Percentiles rank a stretch among this genome's conserved stretches.
Evolutionary conservation across 92 coral and sea anemone genomes (phyloP).

Genomic region (Epizoanthus stellaris): DNA sequence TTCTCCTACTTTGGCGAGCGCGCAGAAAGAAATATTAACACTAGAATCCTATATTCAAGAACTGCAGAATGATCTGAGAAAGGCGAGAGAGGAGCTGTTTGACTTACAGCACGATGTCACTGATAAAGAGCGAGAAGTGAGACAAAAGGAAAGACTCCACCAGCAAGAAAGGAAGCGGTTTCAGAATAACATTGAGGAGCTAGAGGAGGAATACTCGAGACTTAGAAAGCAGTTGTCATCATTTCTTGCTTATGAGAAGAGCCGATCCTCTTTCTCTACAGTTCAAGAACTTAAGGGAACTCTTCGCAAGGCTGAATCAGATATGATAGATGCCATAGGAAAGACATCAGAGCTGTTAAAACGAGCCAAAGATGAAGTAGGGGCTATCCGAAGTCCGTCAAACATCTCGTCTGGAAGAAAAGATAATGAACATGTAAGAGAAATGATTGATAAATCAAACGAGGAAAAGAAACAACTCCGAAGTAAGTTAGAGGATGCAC

Average conservation of each 20-base stretch:
- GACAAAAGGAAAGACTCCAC: conserved; percentile 63
- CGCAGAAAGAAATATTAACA: conserved; percentile 71
- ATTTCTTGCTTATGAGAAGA: conserved; percentile 47
- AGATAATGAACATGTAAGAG: conserved; percentile 19
- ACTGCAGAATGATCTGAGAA: conserved; percentile 61
- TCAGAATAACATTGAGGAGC: conserved; percentile 59
- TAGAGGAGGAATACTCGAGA: conserved; percentile 59
- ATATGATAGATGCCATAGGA: conserved; percentile 65
- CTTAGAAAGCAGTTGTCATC: conserved; percentile 62
- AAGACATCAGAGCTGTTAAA: conserved; percentile 56
- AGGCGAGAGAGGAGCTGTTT: conserved; percentile 64
- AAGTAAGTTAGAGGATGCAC: conserved; percentile 44
- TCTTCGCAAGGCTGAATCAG: conserved; percentile 67
- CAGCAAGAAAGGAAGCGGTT: conserved; percentile 65
- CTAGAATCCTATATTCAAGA: conserved; percentile 77
- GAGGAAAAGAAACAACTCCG: conserved; percentile 54
- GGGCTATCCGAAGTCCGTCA: conserved; percentile 18
- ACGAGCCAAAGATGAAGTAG: conserved; percentile 60
- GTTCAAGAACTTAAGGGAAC: conserved; percentile 64
- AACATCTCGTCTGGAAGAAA: conserved; percentile 5
- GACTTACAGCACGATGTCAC: conserved; percentile 72
- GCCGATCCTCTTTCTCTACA: conserved; percentile 62
- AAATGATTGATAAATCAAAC: conserved; percentile 21
- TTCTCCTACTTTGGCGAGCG: conserved; percentile 61
- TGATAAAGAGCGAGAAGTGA: conserved; percentile 64